Conservation (phyloP, 35 echinoderm and acorn worm genomes). For the Apostichopus californicus region DNA sequence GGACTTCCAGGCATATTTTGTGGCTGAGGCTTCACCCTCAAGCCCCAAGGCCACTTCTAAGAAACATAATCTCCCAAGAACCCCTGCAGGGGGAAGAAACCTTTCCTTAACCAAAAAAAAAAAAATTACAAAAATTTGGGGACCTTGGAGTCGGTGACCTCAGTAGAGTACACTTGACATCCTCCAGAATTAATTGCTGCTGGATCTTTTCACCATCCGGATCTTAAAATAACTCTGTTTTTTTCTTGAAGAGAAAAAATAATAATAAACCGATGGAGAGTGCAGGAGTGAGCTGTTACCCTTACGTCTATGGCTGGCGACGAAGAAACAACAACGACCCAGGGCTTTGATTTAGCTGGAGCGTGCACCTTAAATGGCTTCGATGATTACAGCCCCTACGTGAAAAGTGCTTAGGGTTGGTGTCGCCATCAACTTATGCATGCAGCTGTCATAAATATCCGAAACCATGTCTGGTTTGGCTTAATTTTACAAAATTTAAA, state of each 20-base stretch:
- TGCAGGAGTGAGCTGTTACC: no score
- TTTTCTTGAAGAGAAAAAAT: not conserved
- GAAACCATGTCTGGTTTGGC: no score
- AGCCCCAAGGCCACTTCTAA: not conserved
- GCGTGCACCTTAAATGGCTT: not conserved
- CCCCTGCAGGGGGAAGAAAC: not conserved
- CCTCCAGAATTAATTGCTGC: not conserved
- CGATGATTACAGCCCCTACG: no score
- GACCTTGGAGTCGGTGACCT: not conserved
- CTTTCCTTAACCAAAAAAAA: not conserved
- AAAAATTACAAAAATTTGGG: no score
- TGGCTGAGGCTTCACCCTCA: not conserved
- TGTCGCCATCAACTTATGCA: no score
- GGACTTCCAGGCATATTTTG: not conserved
- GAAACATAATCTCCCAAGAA: conserved; percentile 2
- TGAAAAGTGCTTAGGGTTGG: no score
- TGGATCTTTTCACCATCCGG: conserved; percentile 1
- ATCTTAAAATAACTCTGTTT: conserved; percentile 15
- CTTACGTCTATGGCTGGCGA: no score
- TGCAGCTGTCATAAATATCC: no score
- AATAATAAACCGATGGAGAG: no score
- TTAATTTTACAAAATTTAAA: no score
- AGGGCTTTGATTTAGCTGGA: not conserved
- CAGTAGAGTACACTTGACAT: conserved; percentile 15
- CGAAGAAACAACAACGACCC: not conserved